Conservation (phyloP, 2,888 invertebrate genomes). For the Erannis defoliaria region DNA sequence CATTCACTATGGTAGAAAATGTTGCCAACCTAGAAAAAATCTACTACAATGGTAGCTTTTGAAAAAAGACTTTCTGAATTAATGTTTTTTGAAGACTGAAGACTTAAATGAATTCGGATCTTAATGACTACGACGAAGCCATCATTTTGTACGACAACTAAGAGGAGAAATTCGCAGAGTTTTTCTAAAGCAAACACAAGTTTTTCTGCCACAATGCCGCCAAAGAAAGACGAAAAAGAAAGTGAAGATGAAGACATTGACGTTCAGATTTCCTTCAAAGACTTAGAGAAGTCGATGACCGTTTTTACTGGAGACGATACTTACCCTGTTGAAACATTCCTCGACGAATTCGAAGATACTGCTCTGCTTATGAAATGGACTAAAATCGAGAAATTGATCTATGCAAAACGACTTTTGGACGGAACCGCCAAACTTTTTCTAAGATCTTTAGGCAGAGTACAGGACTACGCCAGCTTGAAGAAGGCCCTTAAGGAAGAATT, state of each 20-base stretch:
- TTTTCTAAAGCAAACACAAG: no score
- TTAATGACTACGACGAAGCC: no score
- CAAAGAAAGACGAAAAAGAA: background rate
- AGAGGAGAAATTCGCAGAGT: no score
- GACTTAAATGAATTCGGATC: no score
- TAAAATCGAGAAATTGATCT: background rate
- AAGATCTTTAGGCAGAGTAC: background rate
- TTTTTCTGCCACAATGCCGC: no score
- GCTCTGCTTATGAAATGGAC: background rate
- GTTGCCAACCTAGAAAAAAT: no score
- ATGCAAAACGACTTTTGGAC: background rate
- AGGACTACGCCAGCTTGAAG: background rate
- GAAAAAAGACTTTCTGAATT: no score
- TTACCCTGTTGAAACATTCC: background rate
- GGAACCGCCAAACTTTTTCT: background rate
- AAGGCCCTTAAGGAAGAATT: constrained; percentile 1
- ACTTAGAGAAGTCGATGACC: background rate
- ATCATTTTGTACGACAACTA: no score
- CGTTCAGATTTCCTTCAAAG: background rate
- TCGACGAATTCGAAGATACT: background rate
- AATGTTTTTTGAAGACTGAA: no score
- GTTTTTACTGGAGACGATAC: background rate
- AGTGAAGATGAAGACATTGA: background rate
- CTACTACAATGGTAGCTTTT: no score
- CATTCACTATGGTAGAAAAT: no score